These are phyloP conservation scores for Semibalanus balanoides DNA, from an alignment of 1,140 invertebrate genomes.

Conservation along the genomic window DNA sequence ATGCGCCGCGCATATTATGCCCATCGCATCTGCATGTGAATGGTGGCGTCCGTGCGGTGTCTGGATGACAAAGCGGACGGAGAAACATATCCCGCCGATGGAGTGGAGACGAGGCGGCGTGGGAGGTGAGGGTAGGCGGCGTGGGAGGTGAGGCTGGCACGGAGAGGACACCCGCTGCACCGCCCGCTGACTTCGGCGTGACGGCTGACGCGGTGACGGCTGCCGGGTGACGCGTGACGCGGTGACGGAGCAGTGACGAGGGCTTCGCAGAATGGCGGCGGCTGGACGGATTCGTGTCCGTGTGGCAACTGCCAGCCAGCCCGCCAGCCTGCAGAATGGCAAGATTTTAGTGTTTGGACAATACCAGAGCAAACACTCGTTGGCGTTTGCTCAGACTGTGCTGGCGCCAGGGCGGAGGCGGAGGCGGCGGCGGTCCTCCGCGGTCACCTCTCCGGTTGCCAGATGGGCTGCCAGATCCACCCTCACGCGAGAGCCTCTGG, in stretches of 20 bases:
- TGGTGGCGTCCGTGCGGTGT: not conserved
- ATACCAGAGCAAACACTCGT: not conserved
- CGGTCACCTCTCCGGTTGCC: too few species aligned
- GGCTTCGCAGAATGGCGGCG: too few species aligned
- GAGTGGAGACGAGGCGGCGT: not conserved
- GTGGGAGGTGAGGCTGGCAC: too few species aligned
- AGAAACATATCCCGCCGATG: not conserved
- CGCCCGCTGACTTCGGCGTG: too few species aligned
- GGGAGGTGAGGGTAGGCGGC: not conserved
- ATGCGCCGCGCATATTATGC: not conserved
- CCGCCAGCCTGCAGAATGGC: not conserved
- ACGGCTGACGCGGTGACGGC: too few species aligned
- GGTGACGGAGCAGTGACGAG: not conserved
- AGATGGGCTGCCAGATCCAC: too few species aligned
- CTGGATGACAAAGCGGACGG: not conserved
- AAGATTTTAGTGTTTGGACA: slow-evolving; percentile 2
- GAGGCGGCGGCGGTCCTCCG: too few species aligned
- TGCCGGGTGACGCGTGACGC: not conserved
- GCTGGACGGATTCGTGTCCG: too few species aligned
- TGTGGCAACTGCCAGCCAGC: not conserved
- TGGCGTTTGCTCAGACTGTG: not conserved
- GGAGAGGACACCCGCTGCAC: too few species aligned
- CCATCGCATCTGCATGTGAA: not conserved
- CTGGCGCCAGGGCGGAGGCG: not conserved
- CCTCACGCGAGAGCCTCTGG: too few species aligned